These are phyloP conservation scores for Oxytorus armatus DNA, from an alignment of 2,888 invertebrate genomes.

Conservation along the genomic window DNA sequence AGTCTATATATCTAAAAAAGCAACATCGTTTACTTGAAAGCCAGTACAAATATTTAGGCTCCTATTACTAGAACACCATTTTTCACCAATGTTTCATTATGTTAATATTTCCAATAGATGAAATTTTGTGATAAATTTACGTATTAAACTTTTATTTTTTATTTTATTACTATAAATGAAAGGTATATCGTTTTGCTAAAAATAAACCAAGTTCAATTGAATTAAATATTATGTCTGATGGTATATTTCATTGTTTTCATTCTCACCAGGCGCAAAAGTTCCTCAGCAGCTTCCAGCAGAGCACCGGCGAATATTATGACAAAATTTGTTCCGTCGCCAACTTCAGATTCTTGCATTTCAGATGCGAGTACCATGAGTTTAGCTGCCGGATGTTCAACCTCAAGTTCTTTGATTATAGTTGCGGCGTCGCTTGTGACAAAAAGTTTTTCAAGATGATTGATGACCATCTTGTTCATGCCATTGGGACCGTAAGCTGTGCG, in stretches of 20 bases:
- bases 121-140: too few species aligned
- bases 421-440: constrained; percentile 99
- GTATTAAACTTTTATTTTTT: constrained; percentile 18
- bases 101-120: too few species aligned
- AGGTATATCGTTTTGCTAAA: too few species aligned
- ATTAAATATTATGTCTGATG: too few species aligned
- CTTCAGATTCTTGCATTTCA: constrained; percentile 99
- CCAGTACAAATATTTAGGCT: too few species aligned
- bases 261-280: constrained; percentile 92
- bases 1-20: too few species aligned
- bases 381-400: constrained; percentile 99
- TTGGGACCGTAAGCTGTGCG: constrained; percentile 98
- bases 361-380: constrained; percentile 98
- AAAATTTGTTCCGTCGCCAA: constrained; percentile 99
- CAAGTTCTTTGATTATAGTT: constrained; percentile 97
- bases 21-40: too few species aligned
- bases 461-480: constrained; percentile 99
- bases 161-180: neutral
- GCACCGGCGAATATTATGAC: constrained; percentile 98
- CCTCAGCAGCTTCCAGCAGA: constrained; percentile 95
- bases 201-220: too few species aligned
- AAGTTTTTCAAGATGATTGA: constrained; percentile 99
- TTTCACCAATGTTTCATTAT: too few species aligned
- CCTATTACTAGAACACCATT: too few species aligned
- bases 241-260: constrained; percentile 14